phyloP scores from a whole-genome alignment of 1,140 invertebrate genomes.

The Berghia stephanieae region DNA sequence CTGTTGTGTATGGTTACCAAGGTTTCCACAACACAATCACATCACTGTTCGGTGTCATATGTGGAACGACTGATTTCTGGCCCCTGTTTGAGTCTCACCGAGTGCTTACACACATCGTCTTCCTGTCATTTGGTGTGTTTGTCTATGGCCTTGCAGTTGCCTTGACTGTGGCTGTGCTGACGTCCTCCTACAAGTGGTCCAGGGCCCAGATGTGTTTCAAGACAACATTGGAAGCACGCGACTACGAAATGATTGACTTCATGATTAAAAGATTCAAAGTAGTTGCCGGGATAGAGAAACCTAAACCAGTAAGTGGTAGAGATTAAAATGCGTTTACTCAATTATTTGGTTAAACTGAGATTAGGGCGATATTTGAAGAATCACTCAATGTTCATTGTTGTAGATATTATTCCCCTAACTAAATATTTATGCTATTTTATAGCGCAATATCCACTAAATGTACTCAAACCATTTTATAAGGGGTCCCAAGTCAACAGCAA shows the following conservation, averaged over 20 bases:
- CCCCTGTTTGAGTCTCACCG: conserved; percentile 39
- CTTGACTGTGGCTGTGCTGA: conserved; percentile 50
- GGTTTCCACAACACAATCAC: conserved; percentile 47
- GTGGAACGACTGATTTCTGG: conserved; percentile 47
- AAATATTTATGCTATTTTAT: not conserved
- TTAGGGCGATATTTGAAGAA: not conserved
- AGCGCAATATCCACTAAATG: not conserved
- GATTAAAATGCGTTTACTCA: too few species aligned
- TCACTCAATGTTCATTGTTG: not conserved
- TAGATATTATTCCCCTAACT: not conserved
- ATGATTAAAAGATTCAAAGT: conserved; percentile 60
- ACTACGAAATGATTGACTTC: conserved; percentile 63
- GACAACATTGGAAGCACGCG: conserved; percentile 52
- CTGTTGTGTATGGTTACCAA: conserved; percentile 43
- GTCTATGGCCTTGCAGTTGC: conserved; percentile 52
- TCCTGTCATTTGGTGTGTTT: conserved; percentile 52
- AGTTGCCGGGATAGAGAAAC: conserved; percentile 57
- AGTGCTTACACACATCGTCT: conserved; percentile 51
- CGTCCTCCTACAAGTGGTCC: conserved; percentile 46
- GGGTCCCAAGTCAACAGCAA: too few species aligned
- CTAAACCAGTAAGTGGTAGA: conserved; percentile 53
- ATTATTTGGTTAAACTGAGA: too few species aligned
- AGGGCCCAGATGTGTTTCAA: conserved; percentile 55
- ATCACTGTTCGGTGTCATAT: conserved; percentile 46
- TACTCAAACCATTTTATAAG: not conserved